A percentile compares a stretch with the other conserved stretches of the same genome.
phyloP scores from a whole-genome alignment of 1,140 invertebrate species.

The Paraescarpia echinospica region DNA sequence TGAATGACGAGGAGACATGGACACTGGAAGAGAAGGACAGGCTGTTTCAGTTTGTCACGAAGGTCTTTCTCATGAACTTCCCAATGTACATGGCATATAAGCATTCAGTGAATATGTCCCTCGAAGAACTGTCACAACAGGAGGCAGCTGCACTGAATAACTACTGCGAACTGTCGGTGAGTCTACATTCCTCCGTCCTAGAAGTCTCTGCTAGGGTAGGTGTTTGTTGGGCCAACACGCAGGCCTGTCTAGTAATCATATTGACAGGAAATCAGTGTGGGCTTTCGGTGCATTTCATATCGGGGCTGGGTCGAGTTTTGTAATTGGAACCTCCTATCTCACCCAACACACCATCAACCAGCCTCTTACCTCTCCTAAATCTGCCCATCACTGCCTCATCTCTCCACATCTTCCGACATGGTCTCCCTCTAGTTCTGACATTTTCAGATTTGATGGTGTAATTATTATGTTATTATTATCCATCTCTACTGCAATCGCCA shows the following conservation, averaged over 20 bases:
- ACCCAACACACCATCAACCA: too few species aligned
- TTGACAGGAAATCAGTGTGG: background rate
- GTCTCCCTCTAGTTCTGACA: too few species aligned
- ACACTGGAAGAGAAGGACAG: constrained; percentile 75
- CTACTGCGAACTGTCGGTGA: constrained; percentile 77
- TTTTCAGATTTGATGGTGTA: too few species aligned
- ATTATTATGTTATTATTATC: too few species aligned
- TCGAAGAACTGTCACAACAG: constrained; percentile 71
- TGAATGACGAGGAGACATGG: constrained; percentile 61
- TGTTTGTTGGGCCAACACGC: background rate
- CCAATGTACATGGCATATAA: constrained; percentile 91
- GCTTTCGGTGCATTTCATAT: background rate
- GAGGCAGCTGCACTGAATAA: constrained; percentile 76
- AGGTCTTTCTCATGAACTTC: constrained; percentile 84
- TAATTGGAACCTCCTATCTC: too few species aligned
- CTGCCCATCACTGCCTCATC: too few species aligned
- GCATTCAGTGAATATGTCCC: constrained; percentile 71
- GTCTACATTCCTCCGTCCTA: constrained; percentile 30
- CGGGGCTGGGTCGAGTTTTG: too few species aligned
- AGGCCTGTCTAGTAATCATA: background rate
- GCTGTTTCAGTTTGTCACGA: constrained; percentile 75
- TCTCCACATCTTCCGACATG: too few species aligned
- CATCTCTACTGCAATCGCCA: background rate
- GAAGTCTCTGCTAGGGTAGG: background rate
- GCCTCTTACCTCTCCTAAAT: too few species aligned